Base-by-base conservation (phyloP, 2,797 vertebrate species). In the Girardinus metallicus region DNA sequence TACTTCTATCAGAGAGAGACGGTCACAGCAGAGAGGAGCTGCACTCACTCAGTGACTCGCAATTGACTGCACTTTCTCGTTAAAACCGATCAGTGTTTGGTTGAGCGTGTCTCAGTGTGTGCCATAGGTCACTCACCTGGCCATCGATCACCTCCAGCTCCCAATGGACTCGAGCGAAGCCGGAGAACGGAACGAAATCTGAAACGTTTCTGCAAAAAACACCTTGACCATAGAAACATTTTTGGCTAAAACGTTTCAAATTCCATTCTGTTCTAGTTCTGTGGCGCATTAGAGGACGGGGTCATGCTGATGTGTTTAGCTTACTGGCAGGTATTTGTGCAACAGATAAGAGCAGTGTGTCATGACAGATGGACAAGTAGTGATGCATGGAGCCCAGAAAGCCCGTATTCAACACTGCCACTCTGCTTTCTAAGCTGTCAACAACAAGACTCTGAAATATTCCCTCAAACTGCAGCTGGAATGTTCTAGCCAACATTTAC, bases 201-300 rank as follows among this genome's bases (percentile, higher is more conserved):
- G 96, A 96, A 96, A 96, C 96, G 95, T 96, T 96, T 96, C 96
- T 96, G 96, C 96, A 96, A 96, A 96, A 96, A 96, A 96, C 96
- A 96, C 95, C 93, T 95, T 96, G 92, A 96, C 89, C 89, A 90
- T 96, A 91, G 95, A 94, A 95, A 96, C 95, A 96, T 96, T 96
- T 96, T 96, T 96, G 94, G 95, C 96, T 94, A 95, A 96, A 96
- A 96, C 95, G 96, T 96, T 96, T 96, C 96, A 96, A 96, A 96
- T 96, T 96, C 95, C 96, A 96, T 95, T 96, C 94, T 83, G 94
- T 96, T 96, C 96, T 82, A 93, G 89, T 96, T 94, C 94, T 70
- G 80, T 78, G 81, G 85, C 64, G 21, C 75, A 78, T 70, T 85
- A 75, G 76, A 81, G 81, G 76, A 53, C 7, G 49, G 34, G 62